Evolutionary conservation across 2,113 vertebrate genomes (phyloP).

Genomic region (Calyptommatus sinebrachiatus): DNA sequence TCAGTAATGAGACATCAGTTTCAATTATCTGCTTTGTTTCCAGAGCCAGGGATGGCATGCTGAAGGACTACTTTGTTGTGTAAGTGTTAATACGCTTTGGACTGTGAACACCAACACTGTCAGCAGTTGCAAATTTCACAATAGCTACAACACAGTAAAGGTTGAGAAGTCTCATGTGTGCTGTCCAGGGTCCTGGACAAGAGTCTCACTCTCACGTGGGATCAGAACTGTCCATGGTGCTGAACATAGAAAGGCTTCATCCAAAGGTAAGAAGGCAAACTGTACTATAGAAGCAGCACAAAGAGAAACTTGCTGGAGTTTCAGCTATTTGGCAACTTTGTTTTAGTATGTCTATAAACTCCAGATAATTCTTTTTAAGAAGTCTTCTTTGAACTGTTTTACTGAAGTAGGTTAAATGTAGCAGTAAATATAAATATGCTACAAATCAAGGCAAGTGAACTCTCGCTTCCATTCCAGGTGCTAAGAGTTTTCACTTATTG

Average conservation of each 20-base stretch:
- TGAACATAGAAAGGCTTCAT: neutral
- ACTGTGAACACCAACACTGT: neutral
- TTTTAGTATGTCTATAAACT: neutral
- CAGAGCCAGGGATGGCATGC: neutral
- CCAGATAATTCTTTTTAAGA: neutral
- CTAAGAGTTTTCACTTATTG: neutral
- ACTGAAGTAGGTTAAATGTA: neutral
- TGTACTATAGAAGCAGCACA: neutral
- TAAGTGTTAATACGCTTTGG: neutral
- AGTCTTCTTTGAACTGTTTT: neutral
- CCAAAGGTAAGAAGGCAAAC: neutral
- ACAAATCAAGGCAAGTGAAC: neutral
- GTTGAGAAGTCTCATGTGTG: neutral
- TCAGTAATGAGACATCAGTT: slow-evolving; percentile 6
- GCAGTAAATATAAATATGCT: neutral
- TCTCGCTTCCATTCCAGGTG: neutral
- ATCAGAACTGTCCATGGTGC: neutral
- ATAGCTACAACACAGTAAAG: no score
- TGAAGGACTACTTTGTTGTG: neutral
- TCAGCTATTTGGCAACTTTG: neutral
- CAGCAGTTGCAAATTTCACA: accelerated
- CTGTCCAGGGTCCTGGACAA: slow-evolving; percentile 15
- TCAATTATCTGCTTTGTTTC: slow-evolving; percentile 13
- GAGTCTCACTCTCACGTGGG: accelerated
- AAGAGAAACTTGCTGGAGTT: neutral